Conservation (phyloP, 2,113 vertebrate species). For the Zosterops japonicus region DNA sequence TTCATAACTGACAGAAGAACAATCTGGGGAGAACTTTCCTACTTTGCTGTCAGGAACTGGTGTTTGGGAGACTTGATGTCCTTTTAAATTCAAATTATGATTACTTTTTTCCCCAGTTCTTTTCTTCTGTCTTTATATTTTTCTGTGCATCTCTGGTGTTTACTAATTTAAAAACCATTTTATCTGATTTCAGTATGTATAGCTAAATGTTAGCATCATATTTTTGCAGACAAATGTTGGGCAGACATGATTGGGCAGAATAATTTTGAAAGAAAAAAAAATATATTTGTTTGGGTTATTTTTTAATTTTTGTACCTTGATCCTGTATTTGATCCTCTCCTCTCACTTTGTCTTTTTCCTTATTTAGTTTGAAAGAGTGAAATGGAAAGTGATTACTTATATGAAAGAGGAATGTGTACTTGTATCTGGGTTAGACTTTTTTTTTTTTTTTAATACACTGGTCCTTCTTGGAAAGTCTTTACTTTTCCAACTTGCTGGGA, state of each 20-base stretch:
- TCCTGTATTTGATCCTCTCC: not conserved
- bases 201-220: not conserved
- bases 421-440: too few relatives aligned
- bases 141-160: not conserved
- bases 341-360: not conserved
- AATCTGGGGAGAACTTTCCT: not conserved
- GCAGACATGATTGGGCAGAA: not conserved
- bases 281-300: not conserved
- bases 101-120: fast-evolving
- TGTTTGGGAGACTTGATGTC: not conserved
- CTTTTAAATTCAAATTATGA: not conserved
- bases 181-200: not conserved
- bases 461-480: not conserved
- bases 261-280: not conserved
- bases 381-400: not conserved
- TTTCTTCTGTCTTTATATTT: not conserved
- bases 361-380: not conserved
- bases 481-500: not conserved
- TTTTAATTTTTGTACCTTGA: not conserved
- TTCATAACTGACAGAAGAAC: not conserved
- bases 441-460: not conserved
- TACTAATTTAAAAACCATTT: not conserved
- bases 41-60: not conserved
- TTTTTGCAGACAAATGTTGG: not conserved
- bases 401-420: not conserved